These are phyloP conservation scores for Pagetopsis macropterus DNA, from an alignment of 2,797 vertebrate genomes.

Conservation along the genomic window DNA sequence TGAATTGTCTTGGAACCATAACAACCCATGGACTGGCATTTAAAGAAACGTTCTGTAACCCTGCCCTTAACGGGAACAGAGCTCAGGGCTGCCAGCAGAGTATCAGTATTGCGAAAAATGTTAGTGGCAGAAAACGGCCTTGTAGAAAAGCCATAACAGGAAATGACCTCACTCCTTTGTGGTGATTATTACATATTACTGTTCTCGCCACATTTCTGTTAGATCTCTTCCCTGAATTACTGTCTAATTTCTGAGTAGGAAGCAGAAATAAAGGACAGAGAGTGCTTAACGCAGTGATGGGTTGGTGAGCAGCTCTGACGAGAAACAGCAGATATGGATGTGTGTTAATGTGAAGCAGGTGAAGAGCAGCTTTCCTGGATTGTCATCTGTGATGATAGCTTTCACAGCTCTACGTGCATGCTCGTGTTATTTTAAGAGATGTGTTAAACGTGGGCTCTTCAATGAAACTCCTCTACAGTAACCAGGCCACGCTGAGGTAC, in stretches of 20 bases:
- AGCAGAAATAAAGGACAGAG: neutral
- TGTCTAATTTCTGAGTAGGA: conserved; percentile 10
- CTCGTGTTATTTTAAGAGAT: conserved; percentile 50
- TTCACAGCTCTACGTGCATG: conserved; percentile 27
- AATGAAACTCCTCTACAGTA: conserved; percentile 26
- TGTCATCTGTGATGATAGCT: conserved; percentile 6
- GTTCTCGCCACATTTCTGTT: neutral
- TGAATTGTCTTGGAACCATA: neutral
- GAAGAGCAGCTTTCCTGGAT: conserved; percentile 10
- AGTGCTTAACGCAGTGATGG: neutral
- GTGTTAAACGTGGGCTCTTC: conserved; percentile 28
- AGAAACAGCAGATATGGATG: conserved; percentile 2
- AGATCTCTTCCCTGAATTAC: conserved; percentile 4
- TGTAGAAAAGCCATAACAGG: conserved; percentile 27
- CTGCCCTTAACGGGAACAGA: neutral
- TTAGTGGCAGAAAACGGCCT: neutral
- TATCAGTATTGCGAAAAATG: neutral
- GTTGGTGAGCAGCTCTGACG: conserved; percentile 6
- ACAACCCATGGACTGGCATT: neutral
- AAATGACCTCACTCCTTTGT: conserved; percentile 20
- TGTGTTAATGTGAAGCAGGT: conserved; percentile 26
- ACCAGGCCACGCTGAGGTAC: conserved; percentile 38
- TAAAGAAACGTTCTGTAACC: neutral
- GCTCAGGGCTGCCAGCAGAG: neutral
- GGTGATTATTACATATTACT: conserved; percentile 4